A percentile compares a stretch with the other conserved stretches of the same genome.
Evolutionary conservation across 2,888 invertebrate genomes (phyloP).

Genomic region (Thysanoteuthis rhombus): DNA sequence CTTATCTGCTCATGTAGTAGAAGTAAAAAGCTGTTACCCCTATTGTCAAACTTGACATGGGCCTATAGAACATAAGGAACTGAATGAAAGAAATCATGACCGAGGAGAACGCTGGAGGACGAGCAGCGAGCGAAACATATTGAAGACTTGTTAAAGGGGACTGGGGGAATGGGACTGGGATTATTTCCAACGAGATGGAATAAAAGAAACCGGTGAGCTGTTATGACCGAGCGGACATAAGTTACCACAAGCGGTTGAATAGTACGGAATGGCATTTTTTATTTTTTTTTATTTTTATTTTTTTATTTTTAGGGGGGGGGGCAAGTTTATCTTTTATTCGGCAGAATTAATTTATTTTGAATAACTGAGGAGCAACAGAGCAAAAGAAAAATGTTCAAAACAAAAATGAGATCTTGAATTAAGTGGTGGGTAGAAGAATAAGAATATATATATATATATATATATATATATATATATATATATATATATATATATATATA

Average conservation of each 20-base stretch:
- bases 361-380: neutral
- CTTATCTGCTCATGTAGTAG: no score
- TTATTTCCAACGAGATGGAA: neutral
- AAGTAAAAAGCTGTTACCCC: no score
- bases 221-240: neutral
- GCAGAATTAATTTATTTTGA: neutral
- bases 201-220: neutral
- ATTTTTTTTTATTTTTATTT: no score
- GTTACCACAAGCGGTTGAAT: neutral
- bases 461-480: neutral
- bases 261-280: no score
- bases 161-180: no score
- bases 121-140: no score
- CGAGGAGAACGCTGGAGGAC: no score
- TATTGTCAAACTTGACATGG: no score
- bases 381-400: neutral
- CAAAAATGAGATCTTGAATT: neutral
- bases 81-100: no score
- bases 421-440: no score
- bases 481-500: no score
- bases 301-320: neutral
- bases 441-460: neutral
- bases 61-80: no score
- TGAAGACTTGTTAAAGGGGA: neutral
- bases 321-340: neutral